Percentiles rank a stretch among this genome's conserved stretches.
These are phyloP conservation scores for Ostrea edulis DNA, from an alignment of 1,140 invertebrate genomes.

Conservation along the genomic window DNA sequence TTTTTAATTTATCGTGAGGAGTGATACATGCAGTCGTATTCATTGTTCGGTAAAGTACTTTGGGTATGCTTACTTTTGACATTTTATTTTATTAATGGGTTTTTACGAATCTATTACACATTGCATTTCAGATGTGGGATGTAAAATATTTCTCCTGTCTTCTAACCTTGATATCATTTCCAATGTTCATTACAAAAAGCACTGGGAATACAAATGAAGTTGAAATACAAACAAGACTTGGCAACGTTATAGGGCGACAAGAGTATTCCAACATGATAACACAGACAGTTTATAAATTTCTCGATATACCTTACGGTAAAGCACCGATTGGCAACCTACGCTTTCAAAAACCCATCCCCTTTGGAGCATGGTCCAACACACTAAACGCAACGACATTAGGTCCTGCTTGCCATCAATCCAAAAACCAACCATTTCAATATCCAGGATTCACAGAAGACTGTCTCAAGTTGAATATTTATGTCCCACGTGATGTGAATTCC, in stretches of 20 bases:
- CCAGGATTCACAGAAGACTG: conserved; percentile 52
- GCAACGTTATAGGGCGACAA: background rate
- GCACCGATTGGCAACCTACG: conserved; percentile 91
- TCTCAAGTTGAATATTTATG: conserved; percentile 59
- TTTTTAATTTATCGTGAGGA: too few species aligned
- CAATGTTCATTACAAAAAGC: background rate
- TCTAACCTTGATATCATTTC: too few species aligned
- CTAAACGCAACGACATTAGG: conserved; percentile 13
- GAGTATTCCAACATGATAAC: background rate
- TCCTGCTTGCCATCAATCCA: background rate
- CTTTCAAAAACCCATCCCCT: conserved; percentile 87
- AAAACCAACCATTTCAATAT: background rate
- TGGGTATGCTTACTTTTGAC: too few species aligned
- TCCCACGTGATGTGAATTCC: conserved; percentile 31
- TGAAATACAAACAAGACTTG: conserved; percentile 10
- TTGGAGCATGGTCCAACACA: conserved; percentile 71
- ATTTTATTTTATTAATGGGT: too few species aligned
- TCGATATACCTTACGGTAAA: conserved; percentile 93
- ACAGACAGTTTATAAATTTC: conserved; percentile 82
- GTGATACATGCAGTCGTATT: too few species aligned
- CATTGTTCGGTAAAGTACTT: too few species aligned
- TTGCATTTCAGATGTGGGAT: too few species aligned
- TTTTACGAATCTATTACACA: too few species aligned
- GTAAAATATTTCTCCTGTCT: too few species aligned
- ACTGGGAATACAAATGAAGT: background rate